phyloP scores from a whole-genome alignment of 2,113 vertebrate genomes.

The Trachemys scripta region DNA sequence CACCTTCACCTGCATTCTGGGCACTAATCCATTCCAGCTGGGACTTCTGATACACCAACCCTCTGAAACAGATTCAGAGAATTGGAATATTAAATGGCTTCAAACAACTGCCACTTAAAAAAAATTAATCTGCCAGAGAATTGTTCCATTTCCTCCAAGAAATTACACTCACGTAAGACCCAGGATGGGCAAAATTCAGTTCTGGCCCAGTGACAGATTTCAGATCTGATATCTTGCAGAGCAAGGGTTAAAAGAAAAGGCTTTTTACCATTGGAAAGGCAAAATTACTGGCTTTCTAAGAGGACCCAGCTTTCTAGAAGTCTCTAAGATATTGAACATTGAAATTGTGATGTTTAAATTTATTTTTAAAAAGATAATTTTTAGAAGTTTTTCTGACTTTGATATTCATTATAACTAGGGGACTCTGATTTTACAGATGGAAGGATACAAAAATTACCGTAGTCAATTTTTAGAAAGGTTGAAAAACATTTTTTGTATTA shows the following conservation, averaged over 20 bases:
- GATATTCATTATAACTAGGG: neutral
- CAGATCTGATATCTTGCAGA: conserved; percentile 17
- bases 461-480: neutral
- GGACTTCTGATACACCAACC: conserved; percentile 24
- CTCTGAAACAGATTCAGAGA: neutral
- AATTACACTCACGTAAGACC: conserved; percentile 36
- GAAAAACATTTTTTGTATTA: neutral
- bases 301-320: neutral
- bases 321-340: neutral
- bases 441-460: neutral
- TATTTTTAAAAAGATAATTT: neutral
- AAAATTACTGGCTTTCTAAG: neutral
- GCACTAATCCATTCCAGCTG: conserved; percentile 50
- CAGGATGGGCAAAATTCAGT: neutral
- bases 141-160: conserved; percentile 54
- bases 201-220: conserved; percentile 46
- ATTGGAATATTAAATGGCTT: neutral
- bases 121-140: conserved; percentile 57
- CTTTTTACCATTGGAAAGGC: neutral
- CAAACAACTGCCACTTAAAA: conserved; percentile 60
- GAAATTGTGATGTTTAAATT: neutral
- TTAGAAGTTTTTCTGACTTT: neutral
- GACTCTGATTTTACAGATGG: neutral
- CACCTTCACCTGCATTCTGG: conserved; percentile 51
- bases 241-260: neutral